These are phyloP conservation scores for Phrynocephalus forsythii DNA, from an alignment of 2,797 vertebrate genomes.

Conservation along the genomic window DNA sequence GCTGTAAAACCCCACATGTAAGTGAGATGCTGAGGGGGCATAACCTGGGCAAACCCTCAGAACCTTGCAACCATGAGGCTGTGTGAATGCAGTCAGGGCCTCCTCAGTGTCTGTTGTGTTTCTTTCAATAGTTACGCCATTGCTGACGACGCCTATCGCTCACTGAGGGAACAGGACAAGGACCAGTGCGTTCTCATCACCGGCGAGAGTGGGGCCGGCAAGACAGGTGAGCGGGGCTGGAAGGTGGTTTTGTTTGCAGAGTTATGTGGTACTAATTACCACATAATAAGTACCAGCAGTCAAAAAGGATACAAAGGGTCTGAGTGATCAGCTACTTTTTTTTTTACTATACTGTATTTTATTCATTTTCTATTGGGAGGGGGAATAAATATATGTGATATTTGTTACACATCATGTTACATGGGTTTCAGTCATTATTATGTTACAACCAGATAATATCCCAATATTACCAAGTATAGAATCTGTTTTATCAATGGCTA, in stretches of 20 bases:
- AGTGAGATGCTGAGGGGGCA: conserved; percentile 51
- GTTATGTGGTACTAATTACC: no score
- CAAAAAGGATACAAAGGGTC: no score
- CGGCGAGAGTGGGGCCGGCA: conserved; percentile 81
- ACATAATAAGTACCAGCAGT: no score
- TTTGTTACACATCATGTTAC: no score
- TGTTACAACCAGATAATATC: no score
- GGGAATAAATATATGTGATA: no score
- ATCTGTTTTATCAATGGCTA: background rate
- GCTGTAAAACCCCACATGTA: conserved; percentile 83
- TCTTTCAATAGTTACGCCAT: conserved; percentile 76
- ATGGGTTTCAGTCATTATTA: no score
- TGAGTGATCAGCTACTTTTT: no score
- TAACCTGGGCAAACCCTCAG: accelerated
- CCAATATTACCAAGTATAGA: background rate
- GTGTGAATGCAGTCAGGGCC: background rate
- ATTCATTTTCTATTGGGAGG: no score
- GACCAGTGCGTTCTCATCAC: conserved; percentile 86
- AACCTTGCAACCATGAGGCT: accelerated
- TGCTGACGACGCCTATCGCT: conserved; percentile 81
- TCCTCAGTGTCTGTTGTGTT: background rate
- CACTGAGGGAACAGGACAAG: conserved; percentile 74
- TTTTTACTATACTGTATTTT: no score
- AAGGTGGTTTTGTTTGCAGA: no score
- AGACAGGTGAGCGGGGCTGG: conserved; percentile 75